A percentile compares a stretch with the other conserved stretches of the same genome.
phyloP scores from a whole-genome alignment of 2,888 invertebrate species.

The Cosmopolites sordidus region DNA sequence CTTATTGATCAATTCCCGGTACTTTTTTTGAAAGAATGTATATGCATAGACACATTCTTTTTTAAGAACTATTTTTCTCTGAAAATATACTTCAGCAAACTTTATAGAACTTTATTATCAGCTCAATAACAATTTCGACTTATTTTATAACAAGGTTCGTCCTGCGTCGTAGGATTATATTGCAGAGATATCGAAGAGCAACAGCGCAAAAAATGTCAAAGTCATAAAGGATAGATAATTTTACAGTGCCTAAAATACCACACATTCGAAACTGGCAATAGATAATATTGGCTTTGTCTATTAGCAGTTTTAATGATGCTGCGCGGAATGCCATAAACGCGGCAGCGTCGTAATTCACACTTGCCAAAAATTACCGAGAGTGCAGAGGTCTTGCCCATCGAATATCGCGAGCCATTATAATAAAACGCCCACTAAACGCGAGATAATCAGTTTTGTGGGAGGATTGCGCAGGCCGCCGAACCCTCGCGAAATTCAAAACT shows the following conservation, averaged over 20 bases:
- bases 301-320: neutral
- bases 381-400: slow-evolving; percentile 13
- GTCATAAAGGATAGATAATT: neutral
- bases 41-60: too few species aligned
- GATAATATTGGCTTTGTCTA: neutral
- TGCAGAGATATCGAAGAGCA: too few species aligned
- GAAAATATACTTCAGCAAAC: too few species aligned
- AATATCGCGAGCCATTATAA: slow-evolving; percentile 12
- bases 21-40: too few species aligned
- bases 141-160: too few species aligned
- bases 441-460: slow-evolving; percentile 19
- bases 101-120: too few species aligned
- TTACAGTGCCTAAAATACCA: too few species aligned
- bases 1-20: too few species aligned
- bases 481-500: slow-evolving; percentile 9
- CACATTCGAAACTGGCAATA: neutral
- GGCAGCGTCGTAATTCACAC: neutral
- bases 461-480: slow-evolving; percentile 9
- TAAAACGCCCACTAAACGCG: slow-evolving; percentile 17
- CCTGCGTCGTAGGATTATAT: too few species aligned
- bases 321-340: neutral
- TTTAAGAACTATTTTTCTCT: too few species aligned
- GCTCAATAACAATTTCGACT: too few species aligned
- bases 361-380: slow-evolving; percentile 9
- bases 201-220: neutral